Conservation (phyloP, 2,797 vertebrate genomes). For the Clarias platycephalus region DNA sequence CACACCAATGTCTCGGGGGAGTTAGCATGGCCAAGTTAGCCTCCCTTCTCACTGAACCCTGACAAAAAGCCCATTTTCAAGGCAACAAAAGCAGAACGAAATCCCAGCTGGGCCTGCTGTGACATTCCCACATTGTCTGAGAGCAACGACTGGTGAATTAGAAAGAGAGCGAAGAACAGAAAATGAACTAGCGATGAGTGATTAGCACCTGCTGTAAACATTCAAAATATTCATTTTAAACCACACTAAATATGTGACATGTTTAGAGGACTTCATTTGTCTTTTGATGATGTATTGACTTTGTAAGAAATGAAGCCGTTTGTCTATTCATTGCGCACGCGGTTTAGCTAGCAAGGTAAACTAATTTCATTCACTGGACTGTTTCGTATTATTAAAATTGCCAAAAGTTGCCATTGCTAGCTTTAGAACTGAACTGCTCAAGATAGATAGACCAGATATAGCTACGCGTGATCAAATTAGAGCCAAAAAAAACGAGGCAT, state of each 20-base stretch:
- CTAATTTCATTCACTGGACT: background rate
- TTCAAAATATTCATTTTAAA: background rate
- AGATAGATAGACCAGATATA: background rate
- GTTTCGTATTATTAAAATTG: background rate
- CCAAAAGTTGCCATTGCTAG: background rate
- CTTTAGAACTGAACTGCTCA: background rate
- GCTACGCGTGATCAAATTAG: background rate
- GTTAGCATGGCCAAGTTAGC: conserved; percentile 71
- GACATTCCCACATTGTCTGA: conserved; percentile 75
- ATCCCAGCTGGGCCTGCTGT: conserved; percentile 73
- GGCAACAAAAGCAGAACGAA: conserved; percentile 80
- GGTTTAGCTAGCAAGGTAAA: background rate
- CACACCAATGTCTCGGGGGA: conserved; percentile 78
- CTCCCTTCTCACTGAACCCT: conserved; percentile 70
- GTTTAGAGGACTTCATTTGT: background rate
- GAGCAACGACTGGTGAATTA: conserved; percentile 19
- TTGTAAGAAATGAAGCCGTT: background rate
- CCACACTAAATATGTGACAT: background rate
- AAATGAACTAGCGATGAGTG: conserved; percentile 9
- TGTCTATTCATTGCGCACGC: background rate
- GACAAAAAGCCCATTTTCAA: conserved; percentile 80
- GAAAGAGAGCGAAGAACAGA: background rate
- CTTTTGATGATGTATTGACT: background rate
- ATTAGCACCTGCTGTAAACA: conserved; percentile 21
- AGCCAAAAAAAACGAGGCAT: background rate